Base-by-base conservation (phyloP, 2,888 invertebrate genomes). In the Tetragonula carbonaria region DNA sequence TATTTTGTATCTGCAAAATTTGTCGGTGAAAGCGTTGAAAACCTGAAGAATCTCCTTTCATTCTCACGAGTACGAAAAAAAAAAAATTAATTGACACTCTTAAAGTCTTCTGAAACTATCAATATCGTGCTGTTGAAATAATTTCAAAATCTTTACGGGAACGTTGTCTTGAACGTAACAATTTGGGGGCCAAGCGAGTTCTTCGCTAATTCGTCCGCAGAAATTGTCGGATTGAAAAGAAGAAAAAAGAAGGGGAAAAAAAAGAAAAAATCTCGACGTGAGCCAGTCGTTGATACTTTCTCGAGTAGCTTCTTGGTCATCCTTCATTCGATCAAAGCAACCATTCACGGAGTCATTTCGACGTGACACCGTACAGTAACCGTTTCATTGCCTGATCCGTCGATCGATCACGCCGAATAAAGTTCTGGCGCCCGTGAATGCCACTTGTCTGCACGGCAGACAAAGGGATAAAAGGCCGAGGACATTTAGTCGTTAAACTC, bases 381-480 rank as follows among this genome's bases (percentile, higher is more conserved):
- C 81, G 73, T 84, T 82, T 84, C 76, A 67, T 89, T 89, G 81
- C 66, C 50, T 23, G 81, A 75, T 79, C 80, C 84, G 85, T 86
- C 88, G 85, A 88, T 91, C 91, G 91, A 91, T 90, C 90, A 82
- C 79, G 79, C 71, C 74, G 86, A 86, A 87, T 87, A 80, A 87
- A 89, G 83, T 72, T 85, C 87, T 87, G 88, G 89, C 91, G 89
- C 88, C 80, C 87, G 81, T 84, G 81, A 91, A 88, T 89, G 87
- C 86, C 86, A 87, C 89, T 88, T 86, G 82, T 87, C 87, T 81
- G 81, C 75, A 63, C 84, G 86, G 75, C 81, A 80, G 88, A 88
- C 88, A 87, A 89, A 89, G 78, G 88, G 86, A 90, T 90, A 90
- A 91, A 88, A 90, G 90, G 90, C 86, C 85, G 87, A 88, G 85